Evolutionary conservation across 2,113 vertebrate species (phyloP), one percentile per base, ranked within the genome.

Genomic region (Vombatus ursinus): DNA sequence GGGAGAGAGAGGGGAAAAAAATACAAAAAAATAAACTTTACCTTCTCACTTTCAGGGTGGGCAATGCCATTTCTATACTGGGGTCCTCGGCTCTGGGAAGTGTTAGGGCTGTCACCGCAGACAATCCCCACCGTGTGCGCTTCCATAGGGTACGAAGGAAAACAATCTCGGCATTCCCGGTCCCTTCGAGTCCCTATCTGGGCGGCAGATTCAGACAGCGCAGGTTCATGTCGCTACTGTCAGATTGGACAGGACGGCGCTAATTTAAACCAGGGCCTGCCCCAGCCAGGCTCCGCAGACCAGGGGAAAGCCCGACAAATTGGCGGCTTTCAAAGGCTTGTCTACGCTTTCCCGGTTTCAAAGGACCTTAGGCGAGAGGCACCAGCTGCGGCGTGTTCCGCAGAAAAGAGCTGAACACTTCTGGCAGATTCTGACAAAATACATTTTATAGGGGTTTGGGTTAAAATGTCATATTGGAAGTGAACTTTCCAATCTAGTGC

Each of bases 11-110:
- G 96, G 96, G 98, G 98, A 98, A 99, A 98, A 97, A n/a, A 98
- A 99, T 99, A 84, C n/a, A 84, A 99, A 99, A 99, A 99, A 99
- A 99, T 99, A 99, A 99, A 99, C 99, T 98, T 98, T 99, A 98
- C 99, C 98, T 99, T 99, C 99, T 99, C 98, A 98, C 99, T 99
- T 98, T 98, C 99, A 99, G 99, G 99, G 99, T 99, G 99, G 99
- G 99, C 99, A 98, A 98, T 99, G 99, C 99, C 99, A 99, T 99
- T 99, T 99, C 98, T 97, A 98, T 98, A 95, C 98, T 52, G 97
- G 98, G 98, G 99, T 99, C 98, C 97, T 89, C 95, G 84, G 99
- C 98, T 99, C 99, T 99, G 99, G 99, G 99, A 98, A 99, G 99
- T 99, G 99, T 99, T 99, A 99, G 57, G 98, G 98, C 99, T 99